Evolutionary conservation across 2,113 vertebrate genomes (phyloP).

Genomic region (Progne subis): DNA sequence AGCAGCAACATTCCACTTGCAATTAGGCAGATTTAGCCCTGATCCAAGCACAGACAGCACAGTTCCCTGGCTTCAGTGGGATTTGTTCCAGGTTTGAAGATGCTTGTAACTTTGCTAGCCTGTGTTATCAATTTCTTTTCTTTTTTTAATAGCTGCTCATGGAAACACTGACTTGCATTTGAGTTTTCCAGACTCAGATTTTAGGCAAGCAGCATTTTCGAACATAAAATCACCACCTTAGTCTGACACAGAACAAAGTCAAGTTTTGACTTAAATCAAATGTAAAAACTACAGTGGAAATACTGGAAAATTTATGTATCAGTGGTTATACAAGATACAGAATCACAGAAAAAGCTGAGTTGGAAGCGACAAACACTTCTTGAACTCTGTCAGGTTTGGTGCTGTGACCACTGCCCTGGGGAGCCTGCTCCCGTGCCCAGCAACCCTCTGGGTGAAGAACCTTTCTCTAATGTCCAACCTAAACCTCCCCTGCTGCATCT

Average conservation of each 20-base stretch:
- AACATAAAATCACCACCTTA: neutral
- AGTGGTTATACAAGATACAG: neutral
- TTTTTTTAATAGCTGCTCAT: neutral
- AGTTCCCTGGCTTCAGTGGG: neutral
- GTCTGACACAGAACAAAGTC: neutral
- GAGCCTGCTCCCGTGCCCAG: neutral
- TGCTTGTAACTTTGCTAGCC: neutral
- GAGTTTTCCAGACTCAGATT: neutral
- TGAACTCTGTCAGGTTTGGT: neutral
- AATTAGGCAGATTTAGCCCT: neutral
- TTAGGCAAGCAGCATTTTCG: neutral
- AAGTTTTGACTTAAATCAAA: neutral
- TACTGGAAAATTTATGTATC: neutral
- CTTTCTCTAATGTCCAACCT: fast-evolving
- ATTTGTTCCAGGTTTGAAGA: neutral
- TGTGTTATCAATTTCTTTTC: neutral
- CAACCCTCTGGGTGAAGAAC: neutral
- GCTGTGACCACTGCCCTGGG: neutral
- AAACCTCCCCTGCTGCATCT: neutral
- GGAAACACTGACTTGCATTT: neutral
- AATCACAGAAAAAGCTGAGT: neutral
- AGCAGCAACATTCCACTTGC: neutral
- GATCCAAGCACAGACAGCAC: neutral
- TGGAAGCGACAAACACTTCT: neutral
- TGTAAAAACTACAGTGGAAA: neutral